A percentile compares a stretch with the other conserved stretches of the same genome.
Evolutionary conservation across 2,113 vertebrate genomes (phyloP).

Genomic region (Bubo scandiacus): DNA sequence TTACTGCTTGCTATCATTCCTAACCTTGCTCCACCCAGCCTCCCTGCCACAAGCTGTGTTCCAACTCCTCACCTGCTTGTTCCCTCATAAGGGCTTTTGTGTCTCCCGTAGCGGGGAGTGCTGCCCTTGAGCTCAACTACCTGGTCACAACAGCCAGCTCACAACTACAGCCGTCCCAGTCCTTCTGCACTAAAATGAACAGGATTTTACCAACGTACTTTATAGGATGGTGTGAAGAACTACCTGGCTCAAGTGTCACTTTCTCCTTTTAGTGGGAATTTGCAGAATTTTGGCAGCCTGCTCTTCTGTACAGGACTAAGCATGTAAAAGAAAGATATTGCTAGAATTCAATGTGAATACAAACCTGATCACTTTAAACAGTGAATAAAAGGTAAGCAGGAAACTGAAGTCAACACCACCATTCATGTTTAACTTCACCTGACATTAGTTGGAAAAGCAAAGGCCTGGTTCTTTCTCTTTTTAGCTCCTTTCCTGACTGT

Average conservation of each 20-base stretch:
- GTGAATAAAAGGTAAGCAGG: background rate
- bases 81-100: background rate
- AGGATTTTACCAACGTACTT: background rate
- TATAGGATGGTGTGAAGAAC: background rate
- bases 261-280: background rate
- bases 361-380: background rate
- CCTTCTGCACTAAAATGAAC: background rate
- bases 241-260: background rate
- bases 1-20: background rate
- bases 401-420: background rate
- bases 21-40: background rate
- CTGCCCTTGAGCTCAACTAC: background rate
- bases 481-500: background rate
- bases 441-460: background rate
- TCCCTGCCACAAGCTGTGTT: fast-evolving
- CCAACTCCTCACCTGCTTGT: background rate
- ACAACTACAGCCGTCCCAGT: background rate
- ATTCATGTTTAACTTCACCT: background rate
- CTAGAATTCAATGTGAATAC: background rate
- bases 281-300: background rate
- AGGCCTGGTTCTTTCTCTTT: background rate
- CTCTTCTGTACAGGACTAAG: background rate
- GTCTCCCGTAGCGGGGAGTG: background rate
- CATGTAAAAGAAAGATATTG: background rate
- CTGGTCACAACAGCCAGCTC: background rate